A percentile compares a stretch with the other conserved stretches of the same genome.
phyloP scores from a whole-genome alignment of 2,888 invertebrate species.

The Lasioglossum calceatum region DNA sequence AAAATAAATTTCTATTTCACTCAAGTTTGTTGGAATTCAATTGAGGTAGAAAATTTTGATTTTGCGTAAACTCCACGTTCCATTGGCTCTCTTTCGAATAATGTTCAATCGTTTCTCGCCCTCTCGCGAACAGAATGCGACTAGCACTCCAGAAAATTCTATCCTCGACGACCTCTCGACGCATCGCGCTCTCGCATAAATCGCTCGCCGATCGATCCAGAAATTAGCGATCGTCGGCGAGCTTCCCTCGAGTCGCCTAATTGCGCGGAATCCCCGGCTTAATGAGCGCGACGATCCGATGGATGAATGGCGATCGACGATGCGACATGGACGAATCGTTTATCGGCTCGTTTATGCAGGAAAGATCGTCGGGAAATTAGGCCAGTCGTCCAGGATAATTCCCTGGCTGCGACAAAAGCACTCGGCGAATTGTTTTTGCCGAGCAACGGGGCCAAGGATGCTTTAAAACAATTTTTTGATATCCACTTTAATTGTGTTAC shows the following conservation, averaged over 20 bases:
- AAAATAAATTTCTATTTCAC: too few species aligned
- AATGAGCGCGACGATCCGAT: constrained; percentile 28
- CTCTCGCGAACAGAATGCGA: background rate
- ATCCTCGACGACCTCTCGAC: background rate
- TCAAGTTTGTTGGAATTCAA: too few species aligned
- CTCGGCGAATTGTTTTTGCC: background rate
- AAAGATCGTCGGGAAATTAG: constrained; percentile 22
- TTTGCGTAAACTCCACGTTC: background rate
- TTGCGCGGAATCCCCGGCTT: constrained; percentile 22
- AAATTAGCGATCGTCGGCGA: background rate
- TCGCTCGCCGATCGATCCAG: background rate
- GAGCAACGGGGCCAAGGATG: background rate
- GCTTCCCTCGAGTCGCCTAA: constrained; percentile 10
- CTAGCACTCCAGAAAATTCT: background rate
- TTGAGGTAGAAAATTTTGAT: too few species aligned
- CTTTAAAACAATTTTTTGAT: background rate
- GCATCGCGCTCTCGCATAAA: background rate
- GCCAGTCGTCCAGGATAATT: constrained; percentile 9
- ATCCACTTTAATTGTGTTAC: too few species aligned
- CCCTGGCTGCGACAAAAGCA: background rate
- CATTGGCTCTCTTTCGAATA: background rate
- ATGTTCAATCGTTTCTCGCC: background rate
- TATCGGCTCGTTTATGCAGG: background rate
- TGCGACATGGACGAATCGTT: background rate
- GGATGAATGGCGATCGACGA: background rate